These are phyloP conservation scores for Tupaia chinensis DNA, from an alignment of 2,113 vertebrate species.

Conservation along the genomic window DNA sequence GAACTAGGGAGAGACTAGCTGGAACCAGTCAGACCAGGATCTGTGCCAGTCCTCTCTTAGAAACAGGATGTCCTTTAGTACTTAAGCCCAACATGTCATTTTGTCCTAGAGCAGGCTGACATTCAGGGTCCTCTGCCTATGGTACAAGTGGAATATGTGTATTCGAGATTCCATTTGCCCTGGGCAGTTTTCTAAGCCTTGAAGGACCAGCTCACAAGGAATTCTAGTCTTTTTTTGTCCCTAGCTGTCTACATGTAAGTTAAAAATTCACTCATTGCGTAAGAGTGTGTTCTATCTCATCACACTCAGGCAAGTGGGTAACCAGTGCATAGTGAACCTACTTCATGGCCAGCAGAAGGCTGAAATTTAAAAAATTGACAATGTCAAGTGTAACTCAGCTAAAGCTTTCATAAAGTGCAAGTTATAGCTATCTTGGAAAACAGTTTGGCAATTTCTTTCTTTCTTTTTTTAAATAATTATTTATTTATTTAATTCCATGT, in stretches of 20 bases:
- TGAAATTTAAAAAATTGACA: background rate
- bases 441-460: background rate
- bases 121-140: too few species aligned
- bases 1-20: too few species aligned
- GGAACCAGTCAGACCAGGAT: too few species aligned
- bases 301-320: background rate
- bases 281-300: background rate
- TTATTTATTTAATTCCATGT: too few species aligned
- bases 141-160: too few species aligned
- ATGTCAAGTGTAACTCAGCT: background rate
- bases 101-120: too few species aligned
- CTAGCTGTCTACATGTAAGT: background rate
- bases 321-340: background rate
- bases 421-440: background rate
- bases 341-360: background rate
- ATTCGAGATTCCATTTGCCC: background rate
- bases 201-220: background rate
- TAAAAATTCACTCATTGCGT: too few species aligned
- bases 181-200: background rate
- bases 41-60: too few species aligned
- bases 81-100: too few species aligned
- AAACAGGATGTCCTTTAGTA: too few species aligned
- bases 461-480: too few species aligned
- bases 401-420: background rate
- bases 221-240: background rate